These are phyloP conservation scores for Macropus fuliginosus DNA, from an alignment of 2,797 vertebrate genomes.

Conservation along the genomic window DNA sequence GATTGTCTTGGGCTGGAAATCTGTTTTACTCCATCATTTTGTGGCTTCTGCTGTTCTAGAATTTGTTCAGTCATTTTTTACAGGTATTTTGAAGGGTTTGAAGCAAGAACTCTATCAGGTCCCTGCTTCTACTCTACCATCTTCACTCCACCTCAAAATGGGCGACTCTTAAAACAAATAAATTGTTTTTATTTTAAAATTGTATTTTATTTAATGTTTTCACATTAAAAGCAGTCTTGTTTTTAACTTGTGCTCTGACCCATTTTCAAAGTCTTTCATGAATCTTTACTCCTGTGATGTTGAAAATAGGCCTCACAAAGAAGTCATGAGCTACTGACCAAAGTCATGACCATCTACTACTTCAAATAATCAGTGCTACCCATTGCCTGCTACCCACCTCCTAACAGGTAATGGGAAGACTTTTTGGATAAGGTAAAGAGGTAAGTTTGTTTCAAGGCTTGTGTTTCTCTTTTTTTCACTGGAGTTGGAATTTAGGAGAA, in stretches of 20 bases:
- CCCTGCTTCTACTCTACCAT: no score
- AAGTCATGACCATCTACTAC: background rate
- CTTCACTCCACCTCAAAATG: background rate
- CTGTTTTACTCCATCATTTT: no score
- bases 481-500: background rate
- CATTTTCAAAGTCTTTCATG: constrained; percentile 11
- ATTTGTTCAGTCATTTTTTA: no score
- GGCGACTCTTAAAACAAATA: background rate
- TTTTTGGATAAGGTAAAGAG: background rate
- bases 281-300: background rate
- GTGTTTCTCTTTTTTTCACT: background rate
- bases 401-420: background rate
- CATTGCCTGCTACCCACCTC: background rate
- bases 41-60: no score
- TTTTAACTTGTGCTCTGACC: constrained; percentile 16
- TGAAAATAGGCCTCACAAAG: background rate
- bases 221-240: background rate
- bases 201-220: background rate
- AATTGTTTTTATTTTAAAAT: background rate
- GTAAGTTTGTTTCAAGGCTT: background rate
- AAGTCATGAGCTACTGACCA: background rate
- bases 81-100: no score
- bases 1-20: no score
- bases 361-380: background rate
- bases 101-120: no score